phyloP scores from a whole-genome alignment of 2,113 vertebrate genomes.

The Petaurus breviceps region DNA sequence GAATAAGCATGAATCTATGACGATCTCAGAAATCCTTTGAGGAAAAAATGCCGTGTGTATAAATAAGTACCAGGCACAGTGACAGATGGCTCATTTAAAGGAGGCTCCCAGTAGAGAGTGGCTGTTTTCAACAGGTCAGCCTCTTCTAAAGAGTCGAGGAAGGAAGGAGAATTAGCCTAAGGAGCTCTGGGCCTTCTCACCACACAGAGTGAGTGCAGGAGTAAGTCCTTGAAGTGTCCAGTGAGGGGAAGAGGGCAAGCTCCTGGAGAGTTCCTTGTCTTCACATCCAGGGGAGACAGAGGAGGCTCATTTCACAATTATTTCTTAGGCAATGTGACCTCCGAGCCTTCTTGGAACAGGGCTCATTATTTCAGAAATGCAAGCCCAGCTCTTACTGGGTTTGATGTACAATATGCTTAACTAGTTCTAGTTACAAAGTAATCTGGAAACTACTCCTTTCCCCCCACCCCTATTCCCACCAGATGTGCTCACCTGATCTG shows the following conservation, averaged over 20 bases:
- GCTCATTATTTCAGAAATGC: background rate
- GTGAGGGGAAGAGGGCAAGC: background rate
- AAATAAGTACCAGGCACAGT: background rate
- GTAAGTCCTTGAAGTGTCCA: background rate
- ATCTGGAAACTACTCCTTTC: background rate
- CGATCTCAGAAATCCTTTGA: background rate
- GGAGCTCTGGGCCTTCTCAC: background rate
- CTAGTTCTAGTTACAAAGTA: background rate
- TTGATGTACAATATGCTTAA: background rate
- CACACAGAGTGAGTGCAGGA: background rate
- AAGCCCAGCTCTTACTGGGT: background rate
- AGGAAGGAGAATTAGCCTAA: background rate
- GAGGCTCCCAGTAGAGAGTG: background rate
- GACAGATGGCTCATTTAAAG: background rate
- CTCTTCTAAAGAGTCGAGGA: background rate
- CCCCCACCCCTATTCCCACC: background rate
- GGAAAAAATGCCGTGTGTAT: background rate
- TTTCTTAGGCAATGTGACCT: background rate
- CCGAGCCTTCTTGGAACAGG: background rate
- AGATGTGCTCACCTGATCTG: conserved; percentile 84
- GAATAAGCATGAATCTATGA: background rate
- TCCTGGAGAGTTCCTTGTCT: background rate
- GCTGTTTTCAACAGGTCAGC: background rate
- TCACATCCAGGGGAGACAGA: no score
- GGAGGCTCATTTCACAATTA: background rate